These are phyloP conservation scores for Amphiprion ocellaris DNA, from an alignment of 2,113 vertebrate genomes.

Conservation along the genomic window DNA sequence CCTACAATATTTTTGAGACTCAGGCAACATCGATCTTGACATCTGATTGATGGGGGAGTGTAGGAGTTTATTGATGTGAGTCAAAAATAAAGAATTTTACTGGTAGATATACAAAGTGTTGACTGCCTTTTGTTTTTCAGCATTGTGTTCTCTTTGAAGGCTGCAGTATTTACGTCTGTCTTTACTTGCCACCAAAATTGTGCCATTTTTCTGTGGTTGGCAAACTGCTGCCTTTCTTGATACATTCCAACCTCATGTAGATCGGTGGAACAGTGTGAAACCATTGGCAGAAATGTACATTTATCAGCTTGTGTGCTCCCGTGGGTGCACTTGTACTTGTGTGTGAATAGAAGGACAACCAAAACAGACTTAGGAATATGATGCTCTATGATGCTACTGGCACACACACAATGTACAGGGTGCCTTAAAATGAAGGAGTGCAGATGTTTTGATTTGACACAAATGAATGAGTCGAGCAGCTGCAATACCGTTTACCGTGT, in stretches of 20 bases:
- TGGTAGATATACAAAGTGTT: neutral
- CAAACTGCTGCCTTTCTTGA: neutral
- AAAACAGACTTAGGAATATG: neutral
- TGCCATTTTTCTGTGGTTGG: neutral
- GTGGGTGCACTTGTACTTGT: neutral
- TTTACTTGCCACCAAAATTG: too few relatives aligned
- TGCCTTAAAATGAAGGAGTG: neutral
- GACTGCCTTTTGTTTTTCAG: neutral
- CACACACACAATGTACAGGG: neutral
- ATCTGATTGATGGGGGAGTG: constrained; percentile 16
- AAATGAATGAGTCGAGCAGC: neutral
- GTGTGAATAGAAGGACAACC: neutral
- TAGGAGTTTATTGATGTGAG: constrained; percentile 5
- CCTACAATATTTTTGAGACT: constrained; percentile 44
- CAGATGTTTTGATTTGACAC: neutral
- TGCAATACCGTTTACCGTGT: neutral
- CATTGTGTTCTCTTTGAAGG: neutral
- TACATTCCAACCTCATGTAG: too few relatives aligned
- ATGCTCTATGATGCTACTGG: neutral
- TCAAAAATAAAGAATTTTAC: neutral
- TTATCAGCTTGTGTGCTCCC: too few relatives aligned
- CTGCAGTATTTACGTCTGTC: too few relatives aligned
- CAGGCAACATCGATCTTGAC: constrained; percentile 34
- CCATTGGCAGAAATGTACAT: neutral
- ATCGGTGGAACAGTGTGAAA: too few relatives aligned